These are phyloP conservation scores for Hystrix cristata DNA, from an alignment of 2,113 vertebrate genomes.

Conservation along the genomic window DNA sequence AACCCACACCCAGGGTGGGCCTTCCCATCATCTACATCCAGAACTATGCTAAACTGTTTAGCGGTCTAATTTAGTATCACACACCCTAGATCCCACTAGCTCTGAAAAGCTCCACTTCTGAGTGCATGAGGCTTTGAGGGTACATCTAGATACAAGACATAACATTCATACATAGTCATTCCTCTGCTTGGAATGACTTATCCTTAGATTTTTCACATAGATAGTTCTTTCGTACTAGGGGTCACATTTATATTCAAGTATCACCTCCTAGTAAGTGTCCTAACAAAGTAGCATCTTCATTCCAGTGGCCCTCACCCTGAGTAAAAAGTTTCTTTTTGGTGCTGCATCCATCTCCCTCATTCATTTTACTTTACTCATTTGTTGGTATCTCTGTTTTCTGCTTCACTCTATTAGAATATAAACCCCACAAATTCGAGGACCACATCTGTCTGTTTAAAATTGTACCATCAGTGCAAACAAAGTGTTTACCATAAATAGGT, in stretches of 20 bases:
- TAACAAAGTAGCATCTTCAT: neutral
- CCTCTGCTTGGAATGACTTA: neutral
- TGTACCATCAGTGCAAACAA: neutral
- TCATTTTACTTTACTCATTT: neutral
- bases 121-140: neutral
- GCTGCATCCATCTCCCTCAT: neutral
- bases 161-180: neutral
- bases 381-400: neutral
- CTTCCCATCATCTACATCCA: neutral
- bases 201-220: neutral
- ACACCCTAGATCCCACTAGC: neutral
- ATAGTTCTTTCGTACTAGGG: neutral
- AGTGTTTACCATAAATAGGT: neutral
- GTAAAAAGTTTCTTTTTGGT: neutral
- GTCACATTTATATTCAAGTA: neutral
- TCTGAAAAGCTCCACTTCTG: neutral
- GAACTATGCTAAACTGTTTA: neutral
- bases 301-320: neutral
- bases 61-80: neutral
- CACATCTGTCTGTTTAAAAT: neutral
- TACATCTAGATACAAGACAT: neutral
- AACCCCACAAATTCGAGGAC: neutral
- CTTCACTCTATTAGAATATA: neutral
- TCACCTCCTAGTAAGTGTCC: neutral
- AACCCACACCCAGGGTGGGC: neutral